Evolutionary conservation across 2,113 vertebrate species (phyloP), one percentile per base, ranked within the genome.

Genomic region (Neopipo cinnamomea): DNA sequence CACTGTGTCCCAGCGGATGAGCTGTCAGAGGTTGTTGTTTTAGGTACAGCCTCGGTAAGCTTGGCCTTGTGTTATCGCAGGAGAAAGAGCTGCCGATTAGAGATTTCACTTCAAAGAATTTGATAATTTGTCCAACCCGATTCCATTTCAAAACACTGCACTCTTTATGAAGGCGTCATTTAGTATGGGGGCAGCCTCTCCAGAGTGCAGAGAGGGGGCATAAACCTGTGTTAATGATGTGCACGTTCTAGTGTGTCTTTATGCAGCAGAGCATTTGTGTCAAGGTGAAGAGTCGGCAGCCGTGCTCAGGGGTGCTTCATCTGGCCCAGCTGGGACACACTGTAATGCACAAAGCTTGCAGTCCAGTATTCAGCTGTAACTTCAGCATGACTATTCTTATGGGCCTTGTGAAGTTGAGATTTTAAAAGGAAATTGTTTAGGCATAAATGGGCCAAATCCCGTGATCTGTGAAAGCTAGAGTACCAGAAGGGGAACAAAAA

Each of bases 241-340:
- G 14, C 15, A 14, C 0, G 0, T 63, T 49, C 23, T 28, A 75
- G 52, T 30, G 23, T 59, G 47, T 46, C 24, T 19, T 5, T 19
- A 11, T 33, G 13, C 33, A 83, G 62, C 62, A 41, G 33, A 30
- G 28, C 25, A 72, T 67, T 35, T 63, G 47, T 67, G 39, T 46
- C 53, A 58, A 47, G 80, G n/a, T 1, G 1, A 61, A 37, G 28
- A 73, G 21, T 55, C 47, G 50, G 42, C 81, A 79, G 22, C 42
- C 75, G 3, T 67, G 53, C 39, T 75, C 24, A 33, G 30, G 21
- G 76, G 61, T 73, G 67, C 67, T 92, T n/a, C 58, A 22, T n/a
- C 63, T 85, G 77, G 39, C 53, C 58, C 37, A 76, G 11, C 37
- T 89, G 81, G 39, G 56, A n/a, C 12, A 0, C 15, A 42, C 24